Evolutionary conservation across 2,797 vertebrate genomes (phyloP).

Genomic region (Tokudaia tokunoshimensis): DNA sequence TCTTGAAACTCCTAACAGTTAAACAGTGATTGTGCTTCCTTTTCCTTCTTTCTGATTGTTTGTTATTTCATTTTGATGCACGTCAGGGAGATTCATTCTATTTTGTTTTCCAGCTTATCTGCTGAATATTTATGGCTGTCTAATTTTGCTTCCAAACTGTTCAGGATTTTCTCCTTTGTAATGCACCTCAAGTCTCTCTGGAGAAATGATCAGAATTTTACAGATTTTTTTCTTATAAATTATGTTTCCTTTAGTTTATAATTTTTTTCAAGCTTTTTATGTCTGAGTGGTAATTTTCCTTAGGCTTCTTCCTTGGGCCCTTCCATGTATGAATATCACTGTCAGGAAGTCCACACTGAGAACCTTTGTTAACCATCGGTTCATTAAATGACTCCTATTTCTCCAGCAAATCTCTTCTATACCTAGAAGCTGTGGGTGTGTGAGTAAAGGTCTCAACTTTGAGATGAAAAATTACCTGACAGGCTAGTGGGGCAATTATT

Average conservation of each 20-base stretch:
- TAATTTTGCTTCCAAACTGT: constrained; percentile 51
- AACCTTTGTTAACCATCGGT: neutral
- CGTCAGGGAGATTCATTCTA: neutral
- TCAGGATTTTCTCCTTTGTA: constrained; percentile 36
- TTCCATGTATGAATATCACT: neutral
- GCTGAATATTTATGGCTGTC: neutral
- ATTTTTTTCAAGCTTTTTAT: neutral
- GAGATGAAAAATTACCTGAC: neutral
- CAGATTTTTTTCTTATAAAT: neutral
- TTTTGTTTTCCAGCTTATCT: constrained; percentile 5
- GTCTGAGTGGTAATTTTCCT: neutral
- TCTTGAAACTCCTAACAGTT: neutral
- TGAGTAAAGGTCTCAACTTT: neutral
- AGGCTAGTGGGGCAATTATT: neutral
- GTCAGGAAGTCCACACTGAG: neutral
- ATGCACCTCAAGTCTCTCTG: constrained; percentile 12
- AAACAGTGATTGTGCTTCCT: neutral
- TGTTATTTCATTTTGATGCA: constrained; percentile 3
- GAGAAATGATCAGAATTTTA: constrained; percentile 15
- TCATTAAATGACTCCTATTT: neutral
- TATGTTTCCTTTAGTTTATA: constrained; percentile 13
- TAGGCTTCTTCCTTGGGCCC: neutral
- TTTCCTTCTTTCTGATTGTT: neutral
- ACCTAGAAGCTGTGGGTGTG: neutral
- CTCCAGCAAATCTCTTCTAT: neutral